Evolutionary conservation across 2,888 invertebrate genomes (phyloP).

Genomic region (Syrphus vitripennis): DNA sequence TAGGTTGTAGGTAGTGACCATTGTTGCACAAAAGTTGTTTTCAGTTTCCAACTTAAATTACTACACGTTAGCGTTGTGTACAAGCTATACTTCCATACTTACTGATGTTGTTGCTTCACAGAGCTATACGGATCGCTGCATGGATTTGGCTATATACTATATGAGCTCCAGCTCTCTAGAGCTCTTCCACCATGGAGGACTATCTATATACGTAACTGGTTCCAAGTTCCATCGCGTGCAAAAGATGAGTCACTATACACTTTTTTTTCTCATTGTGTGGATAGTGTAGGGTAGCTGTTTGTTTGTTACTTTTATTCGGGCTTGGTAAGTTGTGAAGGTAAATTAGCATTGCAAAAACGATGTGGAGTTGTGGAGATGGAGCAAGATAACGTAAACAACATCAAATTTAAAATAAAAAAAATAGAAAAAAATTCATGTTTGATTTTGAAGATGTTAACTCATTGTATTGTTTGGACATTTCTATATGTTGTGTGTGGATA

Average conservation of each 20-base stretch:
- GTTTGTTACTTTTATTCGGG: constrained; percentile 14
- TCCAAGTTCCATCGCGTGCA: constrained; percentile 63
- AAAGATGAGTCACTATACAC: constrained; percentile 61
- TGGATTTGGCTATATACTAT: constrained; percentile 10
- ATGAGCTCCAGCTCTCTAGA: constrained; percentile 3
- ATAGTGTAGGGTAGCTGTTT: constrained; percentile 20
- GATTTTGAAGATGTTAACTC: constrained; percentile 65
- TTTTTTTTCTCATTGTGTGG: constrained; percentile 4
- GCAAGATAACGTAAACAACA: constrained; percentile 50
- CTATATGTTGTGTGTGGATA: constrained; percentile 32
- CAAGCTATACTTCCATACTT: constrained; percentile 22
- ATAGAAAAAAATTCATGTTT: constrained; percentile 60
- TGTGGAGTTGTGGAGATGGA: constrained; percentile 46
- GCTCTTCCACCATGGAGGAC: constrained; percentile 35
- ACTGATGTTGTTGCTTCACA: background rate
- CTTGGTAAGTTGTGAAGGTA: constrained; percentile 51
- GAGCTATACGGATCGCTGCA: constrained; percentile 52
- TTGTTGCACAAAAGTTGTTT: constrained; percentile 66
- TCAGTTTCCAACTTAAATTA: constrained; percentile 45
- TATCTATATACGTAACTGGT: constrained; percentile 46
- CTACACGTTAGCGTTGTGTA: constrained; percentile 25
- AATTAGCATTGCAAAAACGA: constrained; percentile 70
- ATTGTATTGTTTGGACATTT: constrained; percentile 63
- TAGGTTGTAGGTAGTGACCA: constrained; percentile 47
- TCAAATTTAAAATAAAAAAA: constrained; percentile 1